phyloP scores from a whole-genome alignment of 1,140 invertebrate species.

The Pseudomyrmex flavicornis region DNA sequence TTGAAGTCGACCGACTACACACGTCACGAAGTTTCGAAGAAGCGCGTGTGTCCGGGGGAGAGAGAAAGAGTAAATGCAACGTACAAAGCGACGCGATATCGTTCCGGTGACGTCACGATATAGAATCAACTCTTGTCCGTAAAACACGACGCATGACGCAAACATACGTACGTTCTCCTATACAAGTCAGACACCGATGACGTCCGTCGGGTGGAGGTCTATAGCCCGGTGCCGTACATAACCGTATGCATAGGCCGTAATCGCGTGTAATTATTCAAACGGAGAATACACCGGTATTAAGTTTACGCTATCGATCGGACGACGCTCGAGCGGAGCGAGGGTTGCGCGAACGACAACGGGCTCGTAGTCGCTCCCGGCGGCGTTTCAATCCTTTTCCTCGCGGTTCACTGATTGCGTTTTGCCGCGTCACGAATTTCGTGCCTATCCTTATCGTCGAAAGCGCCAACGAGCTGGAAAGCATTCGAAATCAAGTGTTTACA shows the following conservation, averaged over 20 bases:
- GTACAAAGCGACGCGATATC: background rate
- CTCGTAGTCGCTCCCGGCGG: background rate
- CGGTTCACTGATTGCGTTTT: constrained; percentile 15
- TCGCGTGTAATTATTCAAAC: constrained; percentile 71
- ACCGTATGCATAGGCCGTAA: constrained; percentile 40
- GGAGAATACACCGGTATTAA: constrained; percentile 60
- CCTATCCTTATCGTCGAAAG: background rate
- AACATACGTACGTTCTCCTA: background rate
- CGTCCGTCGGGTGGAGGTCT: constrained; percentile 30
- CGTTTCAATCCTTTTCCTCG: constrained; percentile 43
- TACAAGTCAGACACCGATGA: constrained; percentile 35
- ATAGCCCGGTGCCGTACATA: constrained; percentile 33
- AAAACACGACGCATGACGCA: constrained; percentile 11
- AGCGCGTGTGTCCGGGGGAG: background rate
- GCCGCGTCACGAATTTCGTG: constrained; percentile 20
- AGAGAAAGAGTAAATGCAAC: background rate
- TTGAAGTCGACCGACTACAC: constrained; percentile 21
- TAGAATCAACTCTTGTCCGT: background rate
- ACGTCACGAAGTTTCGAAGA: constrained; percentile 45
- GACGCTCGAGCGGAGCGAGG: constrained; percentile 28
- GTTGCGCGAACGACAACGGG: constrained; percentile 13
- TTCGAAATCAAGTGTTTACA: background rate
- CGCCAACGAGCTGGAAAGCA: background rate
- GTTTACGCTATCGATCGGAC: constrained; percentile 65
- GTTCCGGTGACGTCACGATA: constrained; percentile 33